Evolutionary conservation across 2,113 vertebrate genomes (phyloP).

Genomic region (Serinus canaria): DNA sequence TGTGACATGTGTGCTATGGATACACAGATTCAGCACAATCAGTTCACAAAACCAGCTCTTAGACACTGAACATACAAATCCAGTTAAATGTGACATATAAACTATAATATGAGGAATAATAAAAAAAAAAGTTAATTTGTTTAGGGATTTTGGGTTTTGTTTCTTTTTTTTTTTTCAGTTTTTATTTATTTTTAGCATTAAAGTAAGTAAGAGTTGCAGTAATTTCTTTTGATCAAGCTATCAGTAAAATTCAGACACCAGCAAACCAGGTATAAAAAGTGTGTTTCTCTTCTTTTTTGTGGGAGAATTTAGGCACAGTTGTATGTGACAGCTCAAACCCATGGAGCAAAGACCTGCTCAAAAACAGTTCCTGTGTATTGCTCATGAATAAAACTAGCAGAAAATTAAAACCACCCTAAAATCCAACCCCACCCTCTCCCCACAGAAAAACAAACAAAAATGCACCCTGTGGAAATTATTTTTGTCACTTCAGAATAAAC

Average conservation of each 20-base stretch:
- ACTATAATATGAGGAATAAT: neutral
- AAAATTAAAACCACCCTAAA: neutral
- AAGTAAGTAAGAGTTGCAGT: neutral
- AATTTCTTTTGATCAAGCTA: neutral
- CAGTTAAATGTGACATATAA: neutral
- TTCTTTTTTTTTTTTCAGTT: neutral
- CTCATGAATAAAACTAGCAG: neutral
- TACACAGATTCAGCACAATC: neutral
- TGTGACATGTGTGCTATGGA: neutral
- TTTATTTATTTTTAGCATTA: neutral
- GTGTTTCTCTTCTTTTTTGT: neutral
- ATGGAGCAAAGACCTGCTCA: neutral
- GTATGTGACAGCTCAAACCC: neutral
- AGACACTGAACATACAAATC: neutral
- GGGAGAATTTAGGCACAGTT: neutral
- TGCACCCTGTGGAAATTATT: accelerated
- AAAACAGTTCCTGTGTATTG: neutral
- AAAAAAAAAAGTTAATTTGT: neutral
- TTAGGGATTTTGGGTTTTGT: neutral
- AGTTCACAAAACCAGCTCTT: neutral
- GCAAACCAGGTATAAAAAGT: neutral
- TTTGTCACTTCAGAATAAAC: neutral
- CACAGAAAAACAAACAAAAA: neutral
- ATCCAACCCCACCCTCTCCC: neutral
- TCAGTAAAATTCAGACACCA: neutral